These are phyloP conservation scores for Toxotes chatareus DNA, from an alignment of 2,113 vertebrate species.

Conservation along the genomic window DNA sequence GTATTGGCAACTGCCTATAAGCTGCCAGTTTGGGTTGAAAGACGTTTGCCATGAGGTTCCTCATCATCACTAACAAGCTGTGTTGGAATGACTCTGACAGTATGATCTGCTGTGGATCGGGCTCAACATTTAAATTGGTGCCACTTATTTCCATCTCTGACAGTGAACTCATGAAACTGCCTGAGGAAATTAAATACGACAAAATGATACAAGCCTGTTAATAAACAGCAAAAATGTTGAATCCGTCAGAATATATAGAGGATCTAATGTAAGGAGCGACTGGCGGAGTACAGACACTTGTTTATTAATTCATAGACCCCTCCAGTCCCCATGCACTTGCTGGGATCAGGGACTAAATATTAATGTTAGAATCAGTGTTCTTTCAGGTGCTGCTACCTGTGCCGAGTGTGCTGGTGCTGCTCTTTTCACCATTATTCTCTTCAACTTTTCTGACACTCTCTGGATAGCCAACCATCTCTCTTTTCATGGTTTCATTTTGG, in stretches of 20 bases:
- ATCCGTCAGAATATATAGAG: too few species aligned
- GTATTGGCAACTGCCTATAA: slow-evolving; percentile 87
- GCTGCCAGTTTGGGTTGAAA: slow-evolving; percentile 89
- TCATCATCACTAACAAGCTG: slow-evolving; percentile 88
- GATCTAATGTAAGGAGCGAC: neutral
- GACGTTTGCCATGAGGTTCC: slow-evolving; percentile 86
- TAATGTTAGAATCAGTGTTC: neutral
- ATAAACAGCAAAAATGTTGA: neutral
- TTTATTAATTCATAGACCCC: too few species aligned
- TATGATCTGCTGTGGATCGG: slow-evolving; percentile 54
- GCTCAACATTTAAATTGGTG: slow-evolving; percentile 57
- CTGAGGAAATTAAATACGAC: slow-evolving; percentile 8
- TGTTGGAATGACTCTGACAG: slow-evolving; percentile 84
- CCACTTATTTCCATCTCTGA: slow-evolving; percentile 60
- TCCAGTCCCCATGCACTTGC: too few species aligned
- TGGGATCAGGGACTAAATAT: neutral
- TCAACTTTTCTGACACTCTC: neutral
- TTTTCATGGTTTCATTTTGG: neutral
- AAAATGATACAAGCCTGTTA: neutral
- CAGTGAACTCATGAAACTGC: slow-evolving; percentile 72
- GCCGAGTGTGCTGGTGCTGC: slow-evolving; percentile 45
- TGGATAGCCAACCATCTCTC: neutral
- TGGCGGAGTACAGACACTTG: neutral
- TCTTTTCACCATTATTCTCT: neutral
- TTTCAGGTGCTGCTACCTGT: slow-evolving; percentile 75